Evolutionary conservation across 2,888 invertebrate species (phyloP).

Genomic region (Microplitis deprimator): DNA sequence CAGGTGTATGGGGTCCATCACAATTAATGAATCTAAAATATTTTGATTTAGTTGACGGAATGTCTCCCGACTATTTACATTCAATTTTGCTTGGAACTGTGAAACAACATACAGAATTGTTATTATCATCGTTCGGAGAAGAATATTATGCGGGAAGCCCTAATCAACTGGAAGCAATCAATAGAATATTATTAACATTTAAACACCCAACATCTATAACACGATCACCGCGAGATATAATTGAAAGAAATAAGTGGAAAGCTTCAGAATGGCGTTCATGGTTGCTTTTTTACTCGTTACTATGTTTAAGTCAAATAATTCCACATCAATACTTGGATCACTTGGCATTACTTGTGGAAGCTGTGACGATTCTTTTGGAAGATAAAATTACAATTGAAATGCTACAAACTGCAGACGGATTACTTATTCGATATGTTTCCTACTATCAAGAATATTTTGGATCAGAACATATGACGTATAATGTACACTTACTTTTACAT

Average conservation of each 20-base stretch:
- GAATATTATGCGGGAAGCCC: conserved; percentile 39
- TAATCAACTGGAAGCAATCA: conserved; percentile 23
- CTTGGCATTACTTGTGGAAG: conserved; percentile 32
- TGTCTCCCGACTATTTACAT: conserved; percentile 41
- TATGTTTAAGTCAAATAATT: conserved; percentile 41
- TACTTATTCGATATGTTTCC: conserved; percentile 23
- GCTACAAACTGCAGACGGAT: conserved; percentile 9
- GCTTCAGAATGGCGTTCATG: conserved; percentile 47
- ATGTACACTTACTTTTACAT: conserved; percentile 32
- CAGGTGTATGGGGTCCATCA: conserved; percentile 34
- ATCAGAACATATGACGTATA: conserved; percentile 25
- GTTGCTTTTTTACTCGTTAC: conserved; percentile 38
- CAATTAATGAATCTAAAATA: conserved; percentile 37
- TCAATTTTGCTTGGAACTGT: conserved; percentile 34
- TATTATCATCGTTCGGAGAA: conserved; percentile 10
- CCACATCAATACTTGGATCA: conserved; percentile 44
- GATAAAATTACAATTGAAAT: conserved; percentile 14
- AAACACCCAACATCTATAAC: conserved; percentile 32
- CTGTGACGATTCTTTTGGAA: conserved; percentile 11
- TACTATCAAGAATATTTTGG: conserved; percentile 31
- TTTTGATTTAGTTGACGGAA: conserved; percentile 35
- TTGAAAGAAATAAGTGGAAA: conserved; percentile 38
- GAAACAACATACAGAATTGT: conserved; percentile 29
- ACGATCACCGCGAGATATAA: conserved; percentile 35
- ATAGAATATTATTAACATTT: conserved; percentile 21